Base-by-base conservation (phyloP, 2,888 invertebrate genomes). In the Aphodius granarius region DNA sequence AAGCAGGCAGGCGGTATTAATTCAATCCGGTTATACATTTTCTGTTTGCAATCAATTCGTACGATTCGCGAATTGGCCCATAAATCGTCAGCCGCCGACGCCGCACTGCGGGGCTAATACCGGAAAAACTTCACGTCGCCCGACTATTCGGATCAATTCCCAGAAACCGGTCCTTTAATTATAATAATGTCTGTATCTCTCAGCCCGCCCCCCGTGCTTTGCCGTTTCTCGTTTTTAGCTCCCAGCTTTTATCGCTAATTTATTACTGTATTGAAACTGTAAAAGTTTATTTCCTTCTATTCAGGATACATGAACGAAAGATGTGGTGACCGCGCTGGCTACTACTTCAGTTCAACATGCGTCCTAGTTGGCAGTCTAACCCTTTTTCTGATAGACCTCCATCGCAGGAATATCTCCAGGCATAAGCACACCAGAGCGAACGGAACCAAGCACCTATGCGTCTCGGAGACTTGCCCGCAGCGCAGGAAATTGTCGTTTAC, bases 261-360 rank as follows among this genome's bases (percentile, higher is more conserved):
- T n/a, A n/a, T n/a, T n/a, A n/a, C n/a, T n/a, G n/a, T n/a, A n/a
- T n/a, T n/a, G n/a, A n/a, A n/a, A n/a, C n/a, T n/a, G n/a, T n/a
- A n/a, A 62, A 62, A 6, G 13, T 13, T 62, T 13, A 62, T 62
- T 62, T 62, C 16, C 19, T 68, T 19, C 20, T 81, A 86, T 86
- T 9, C 88, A 94, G 95, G 94, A 66, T 95, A 94, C 87, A 93
- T 95, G 86, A 95, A 94, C 87, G 91, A 92, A 71, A 91, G 91
- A 3, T 93, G 92, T 83, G 94, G 94, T 2, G 92, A 92, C 80
- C 93, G 94, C 83, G 91, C 93, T 16, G 95, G 95, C 13, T 95
- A 95, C 87, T 95, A 95, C 88, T 94, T 95, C 88, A 94, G 94
- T 83, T 94, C 94, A 2, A 92, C 93, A 5, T 94, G 94, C 85